Percentiles rank a stretch among this genome's conserved stretches.
phyloP scores from a whole-genome alignment of 2,888 invertebrate species.

The Eupithecia vulgata region DNA sequence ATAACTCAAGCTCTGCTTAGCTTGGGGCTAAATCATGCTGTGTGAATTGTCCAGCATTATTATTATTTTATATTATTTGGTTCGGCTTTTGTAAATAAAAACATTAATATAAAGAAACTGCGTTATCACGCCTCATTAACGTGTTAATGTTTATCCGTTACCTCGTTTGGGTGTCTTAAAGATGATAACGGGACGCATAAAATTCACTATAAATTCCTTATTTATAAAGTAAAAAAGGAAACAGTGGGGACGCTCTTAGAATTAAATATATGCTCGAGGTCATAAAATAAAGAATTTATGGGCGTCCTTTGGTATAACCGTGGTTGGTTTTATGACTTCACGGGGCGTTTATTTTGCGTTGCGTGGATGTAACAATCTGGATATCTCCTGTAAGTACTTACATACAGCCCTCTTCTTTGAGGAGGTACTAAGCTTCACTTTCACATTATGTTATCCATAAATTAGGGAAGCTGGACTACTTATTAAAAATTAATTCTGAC shows the following conservation, averaged over 20 bases:
- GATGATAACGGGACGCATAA: conserved; percentile 69
- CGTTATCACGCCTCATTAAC: conserved; percentile 62
- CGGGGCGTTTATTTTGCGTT: conserved; percentile 78
- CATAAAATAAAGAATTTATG: conserved; percentile 84
- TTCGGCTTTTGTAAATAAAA: conserved; percentile 54
- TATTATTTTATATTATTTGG: too few species aligned
- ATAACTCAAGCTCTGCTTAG: too few species aligned
- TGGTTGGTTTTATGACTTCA: conserved; percentile 80
- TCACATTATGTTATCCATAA: neutral
- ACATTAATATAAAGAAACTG: conserved; percentile 59
- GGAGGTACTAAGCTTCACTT: neutral
- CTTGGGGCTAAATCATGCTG: too few species aligned
- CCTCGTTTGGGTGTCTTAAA: conserved; percentile 61
- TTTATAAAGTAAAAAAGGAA: conserved; percentile 79
- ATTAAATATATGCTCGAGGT: conserved; percentile 80
- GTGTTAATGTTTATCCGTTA: conserved; percentile 56
- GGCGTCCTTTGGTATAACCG: conserved; percentile 81
- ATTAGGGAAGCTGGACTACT: neutral
- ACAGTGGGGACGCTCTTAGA: conserved; percentile 75
- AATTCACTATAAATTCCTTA: conserved; percentile 74
- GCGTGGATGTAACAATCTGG: conserved; percentile 73
- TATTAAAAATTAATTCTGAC: neutral
- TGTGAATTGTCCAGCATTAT: too few species aligned
- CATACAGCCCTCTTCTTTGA: conserved; percentile 23
- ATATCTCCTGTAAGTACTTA: conserved; percentile 61